Evolutionary conservation across 1,140 invertebrate species (phyloP), one percentile per base, ranked within the genome.

Genomic region (Stenopsyche tienmushanensis): DNA sequence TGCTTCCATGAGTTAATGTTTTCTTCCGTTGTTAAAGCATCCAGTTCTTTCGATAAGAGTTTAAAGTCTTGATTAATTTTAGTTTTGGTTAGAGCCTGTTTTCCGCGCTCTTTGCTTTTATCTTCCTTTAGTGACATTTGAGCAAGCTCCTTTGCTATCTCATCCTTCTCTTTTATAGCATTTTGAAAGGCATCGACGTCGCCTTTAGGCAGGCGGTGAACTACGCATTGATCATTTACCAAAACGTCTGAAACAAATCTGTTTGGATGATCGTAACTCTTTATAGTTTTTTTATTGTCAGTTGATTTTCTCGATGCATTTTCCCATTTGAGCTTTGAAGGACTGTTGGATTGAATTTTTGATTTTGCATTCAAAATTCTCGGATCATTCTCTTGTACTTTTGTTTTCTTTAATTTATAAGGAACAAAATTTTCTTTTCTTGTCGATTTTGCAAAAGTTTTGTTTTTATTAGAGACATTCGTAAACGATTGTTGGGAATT

Each of bases 1-100:
- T 58, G 73, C 69, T 73, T 78, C 74, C 58, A 74, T 72, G 15
- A 72, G 39, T 72, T 66, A 71, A 62, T 47, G 3, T 64, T 39
- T 47, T 70, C 74, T 45, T 76, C 73, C 67, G 76, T 81, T 15
- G 74, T 73, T 20, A 79, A 63, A n/a, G 73, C 71, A 63, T 77
- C 80, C n/a, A 80, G 70, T 72, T 80, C 80, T 8, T 73, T 71
- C 29, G 78, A 69, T 58, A 78, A 78, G 26, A 80, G 76, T 54
- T 72, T 76, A 57, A 76, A 78, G 63, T 81, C 79, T 58, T 78
- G 60, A 39, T 45, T 64, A 17, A 63, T 67, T 34, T 9, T 34
- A 1, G 50, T 39, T 62, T 26, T 34, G 25, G 25, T 29, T 9
- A 42, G 2, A 5, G 29, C 29, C 2, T 9, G 15, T 17, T 26